Evolutionary conservation across 2,113 vertebrate species (phyloP).

Genomic region (Centrocercus urophasianus): DNA sequence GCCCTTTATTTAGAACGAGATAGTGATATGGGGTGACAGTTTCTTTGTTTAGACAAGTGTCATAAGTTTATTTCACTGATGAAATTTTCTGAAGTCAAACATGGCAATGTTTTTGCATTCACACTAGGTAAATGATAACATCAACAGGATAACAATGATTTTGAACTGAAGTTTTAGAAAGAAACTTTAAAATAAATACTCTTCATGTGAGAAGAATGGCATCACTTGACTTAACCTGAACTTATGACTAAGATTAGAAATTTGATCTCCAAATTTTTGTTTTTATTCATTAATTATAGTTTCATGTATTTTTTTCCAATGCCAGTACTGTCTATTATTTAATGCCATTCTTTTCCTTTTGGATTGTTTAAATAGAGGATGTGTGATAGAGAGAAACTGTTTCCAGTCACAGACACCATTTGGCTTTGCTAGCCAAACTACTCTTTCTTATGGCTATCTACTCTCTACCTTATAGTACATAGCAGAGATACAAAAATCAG

Average conservation of each 20-base stretch:
- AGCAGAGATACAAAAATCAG: not conserved
- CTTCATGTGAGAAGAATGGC: not conserved
- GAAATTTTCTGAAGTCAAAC: conserved; percentile 66
- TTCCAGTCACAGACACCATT: not conserved
- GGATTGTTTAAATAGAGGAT: fast-evolving
- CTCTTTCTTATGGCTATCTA: not conserved
- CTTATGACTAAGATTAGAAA: not conserved
- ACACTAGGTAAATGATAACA: conserved; percentile 33
- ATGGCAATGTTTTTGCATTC: conserved; percentile 49
- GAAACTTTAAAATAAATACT: conserved; percentile 30
- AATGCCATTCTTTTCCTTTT: not conserved
- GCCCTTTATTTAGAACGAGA: conserved; percentile 74
- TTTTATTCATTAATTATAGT: not conserved
- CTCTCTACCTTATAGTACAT: not conserved
- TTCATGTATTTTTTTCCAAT: not conserved
- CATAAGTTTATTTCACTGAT: conserved; percentile 72
- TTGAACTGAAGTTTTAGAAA: not conserved
- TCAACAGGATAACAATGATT: conserved; percentile 57
- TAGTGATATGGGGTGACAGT: conserved; percentile 72
- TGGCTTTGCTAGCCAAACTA: not conserved
- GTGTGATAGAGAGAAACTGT: fast-evolving
- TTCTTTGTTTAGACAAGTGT: conserved; percentile 80
- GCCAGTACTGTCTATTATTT: not conserved
- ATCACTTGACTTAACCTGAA: conserved; percentile 27
- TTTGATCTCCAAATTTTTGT: not conserved